Evolutionary conservation across 2,888 invertebrate genomes (phyloP).

Genomic region (Sarcophaga subvicina): DNA sequence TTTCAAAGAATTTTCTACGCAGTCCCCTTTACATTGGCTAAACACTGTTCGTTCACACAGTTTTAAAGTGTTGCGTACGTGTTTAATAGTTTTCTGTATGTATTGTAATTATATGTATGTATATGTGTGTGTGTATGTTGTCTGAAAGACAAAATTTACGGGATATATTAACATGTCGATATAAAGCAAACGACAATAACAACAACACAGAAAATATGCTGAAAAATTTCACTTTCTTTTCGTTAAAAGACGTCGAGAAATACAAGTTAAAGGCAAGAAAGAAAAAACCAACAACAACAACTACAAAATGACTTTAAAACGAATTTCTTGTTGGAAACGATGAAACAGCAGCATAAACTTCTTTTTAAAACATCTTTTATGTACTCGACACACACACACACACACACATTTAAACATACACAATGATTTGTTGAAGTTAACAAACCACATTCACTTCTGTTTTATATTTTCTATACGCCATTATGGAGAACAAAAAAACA

Average conservation of each 20-base stretch:
- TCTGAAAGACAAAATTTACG: slow-evolving; percentile 6
- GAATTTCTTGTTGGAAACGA: slow-evolving; percentile 27
- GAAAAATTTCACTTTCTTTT: slow-evolving; percentile 79
- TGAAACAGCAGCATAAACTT: slow-evolving; percentile 3
- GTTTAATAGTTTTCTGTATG: not conserved
- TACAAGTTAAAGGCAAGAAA: not conserved
- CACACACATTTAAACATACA: not conserved
- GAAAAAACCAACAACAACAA: not conserved
- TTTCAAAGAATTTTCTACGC: not conserved
- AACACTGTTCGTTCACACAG: not conserved
- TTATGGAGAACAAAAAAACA: slow-evolving; percentile 13
- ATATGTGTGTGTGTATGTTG: not conserved
- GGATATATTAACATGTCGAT: slow-evolving; percentile 54
- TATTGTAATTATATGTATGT: not conserved
- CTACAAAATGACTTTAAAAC: not conserved
- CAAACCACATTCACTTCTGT: slow-evolving; percentile 66
- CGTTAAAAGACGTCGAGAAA: slow-evolving; percentile 73
- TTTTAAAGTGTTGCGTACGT: slow-evolving; percentile 13
- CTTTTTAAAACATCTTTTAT: slow-evolving; percentile 47
- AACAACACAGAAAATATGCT: not conserved
- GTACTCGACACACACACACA: not conserved
- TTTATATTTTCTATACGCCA: slow-evolving; percentile 46
- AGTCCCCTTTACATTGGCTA: not conserved
- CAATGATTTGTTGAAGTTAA: slow-evolving; percentile 19
- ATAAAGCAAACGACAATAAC: slow-evolving; percentile 6